Percentiles rank a stretch among this genome's conserved stretches.
Evolutionary conservation across 1,140 invertebrate species (phyloP).

Genomic region (Drosophila nikananu): DNA sequence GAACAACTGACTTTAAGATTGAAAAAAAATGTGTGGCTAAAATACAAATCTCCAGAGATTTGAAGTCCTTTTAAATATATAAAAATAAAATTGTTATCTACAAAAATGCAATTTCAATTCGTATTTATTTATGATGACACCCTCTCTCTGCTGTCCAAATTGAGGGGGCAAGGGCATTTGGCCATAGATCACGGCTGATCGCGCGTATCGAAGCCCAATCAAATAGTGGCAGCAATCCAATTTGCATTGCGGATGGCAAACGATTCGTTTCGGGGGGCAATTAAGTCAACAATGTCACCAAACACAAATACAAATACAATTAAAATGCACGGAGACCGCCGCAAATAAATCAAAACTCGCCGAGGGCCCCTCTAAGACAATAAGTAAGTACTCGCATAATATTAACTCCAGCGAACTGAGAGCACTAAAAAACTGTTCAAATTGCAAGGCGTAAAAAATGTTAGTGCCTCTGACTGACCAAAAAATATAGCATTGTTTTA

Average conservation of each 20-base stretch:
- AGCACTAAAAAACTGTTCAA: conserved; percentile 9
- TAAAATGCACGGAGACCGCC: conserved; percentile 43
- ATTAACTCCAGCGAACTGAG: conserved; percentile 16
- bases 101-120: no score
- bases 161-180: conserved; percentile 24
- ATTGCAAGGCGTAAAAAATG: conserved; percentile 22
- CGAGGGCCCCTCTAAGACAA: neutral
- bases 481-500: conserved; percentile 9
- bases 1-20: neutral
- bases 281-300: conserved; percentile 48
- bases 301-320: conserved; percentile 31
- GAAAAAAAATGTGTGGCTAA: no score
- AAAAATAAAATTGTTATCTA: no score
- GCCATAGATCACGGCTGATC: conserved; percentile 51
- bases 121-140: no score
- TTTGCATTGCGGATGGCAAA: conserved; percentile 33
- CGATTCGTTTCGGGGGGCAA: conserved; percentile 32
- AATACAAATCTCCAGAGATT: neutral
- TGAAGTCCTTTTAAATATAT: no score
- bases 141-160: neutral
- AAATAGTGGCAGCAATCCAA: conserved; percentile 25
- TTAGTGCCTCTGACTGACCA: conserved; percentile 7
- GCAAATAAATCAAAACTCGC: conserved; percentile 46
- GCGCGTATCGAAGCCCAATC: conserved; percentile 34
- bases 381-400: conserved; percentile 4